Percentiles rank a stretch among this genome's conserved stretches.
These are phyloP conservation scores for Spisula solida DNA, from an alignment of 2,888 invertebrate genomes.

Conservation along the genomic window DNA sequence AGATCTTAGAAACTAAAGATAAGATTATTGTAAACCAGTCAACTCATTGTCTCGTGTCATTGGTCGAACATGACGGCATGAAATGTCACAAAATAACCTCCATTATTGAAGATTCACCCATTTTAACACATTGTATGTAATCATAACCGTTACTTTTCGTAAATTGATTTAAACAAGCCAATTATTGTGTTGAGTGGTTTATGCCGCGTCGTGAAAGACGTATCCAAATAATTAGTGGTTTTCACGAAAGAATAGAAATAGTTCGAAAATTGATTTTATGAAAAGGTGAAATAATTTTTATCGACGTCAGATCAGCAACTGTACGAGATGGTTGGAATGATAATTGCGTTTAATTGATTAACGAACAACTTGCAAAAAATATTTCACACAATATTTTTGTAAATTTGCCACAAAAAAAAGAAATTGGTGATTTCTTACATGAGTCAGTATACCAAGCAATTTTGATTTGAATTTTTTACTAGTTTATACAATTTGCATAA, in stretches of 20 bases:
- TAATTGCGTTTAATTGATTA: constrained; percentile 8
- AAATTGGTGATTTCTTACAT: neutral
- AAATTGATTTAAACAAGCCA: constrained; percentile 67
- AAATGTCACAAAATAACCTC: constrained; percentile 39
- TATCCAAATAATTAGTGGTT: constrained; percentile 60
- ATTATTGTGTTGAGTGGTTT: constrained; percentile 56
- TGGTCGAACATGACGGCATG: constrained; percentile 11
- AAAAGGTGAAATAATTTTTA: constrained; percentile 43
- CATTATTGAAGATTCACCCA: constrained; percentile 26
- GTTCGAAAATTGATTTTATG: constrained; percentile 61
- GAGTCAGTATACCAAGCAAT: neutral
- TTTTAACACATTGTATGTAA: constrained; percentile 39
- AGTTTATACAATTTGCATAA: neutral
- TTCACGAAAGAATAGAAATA: constrained; percentile 57
- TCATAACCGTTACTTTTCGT: constrained; percentile 33
- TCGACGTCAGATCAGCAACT: constrained; percentile 31
- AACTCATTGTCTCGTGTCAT: constrained; percentile 37
- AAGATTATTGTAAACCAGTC: constrained; percentile 43
- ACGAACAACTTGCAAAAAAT: neutral
- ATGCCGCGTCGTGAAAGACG: constrained; percentile 56
- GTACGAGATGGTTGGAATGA: constrained; percentile 20
- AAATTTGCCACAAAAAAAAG: neutral
- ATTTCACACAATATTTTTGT: constrained; percentile 2
- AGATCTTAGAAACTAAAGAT: constrained; percentile 26
- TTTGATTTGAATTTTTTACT: neutral